phyloP scores from a whole-genome alignment of 1,140 invertebrate species.

The Drosophila santomea region DNA sequence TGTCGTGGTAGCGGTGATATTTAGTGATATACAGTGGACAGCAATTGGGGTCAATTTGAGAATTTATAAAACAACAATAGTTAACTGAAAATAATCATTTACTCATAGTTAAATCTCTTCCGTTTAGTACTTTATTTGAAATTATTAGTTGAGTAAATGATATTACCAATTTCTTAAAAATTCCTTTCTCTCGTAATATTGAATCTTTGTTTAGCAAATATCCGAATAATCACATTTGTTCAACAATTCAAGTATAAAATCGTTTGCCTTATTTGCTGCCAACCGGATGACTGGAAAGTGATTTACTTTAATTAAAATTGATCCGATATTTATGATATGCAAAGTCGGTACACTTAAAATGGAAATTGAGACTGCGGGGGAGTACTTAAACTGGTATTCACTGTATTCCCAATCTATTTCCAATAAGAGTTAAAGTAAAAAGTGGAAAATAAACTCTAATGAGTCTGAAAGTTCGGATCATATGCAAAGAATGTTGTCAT shows the following conservation, averaged over 20 bases:
- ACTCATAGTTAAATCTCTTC: no score
- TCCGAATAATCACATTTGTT: not conserved
- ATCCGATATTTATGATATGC: constrained; percentile 25
- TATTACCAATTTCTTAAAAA: no score
- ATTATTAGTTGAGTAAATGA: no score
- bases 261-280: constrained; percentile 1
- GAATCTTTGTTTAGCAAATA: no score
- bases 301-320: constrained; percentile 33
- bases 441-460: constrained; percentile 17
- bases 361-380: not conserved
- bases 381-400: constrained; percentile 1
- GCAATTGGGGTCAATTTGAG: not conserved
- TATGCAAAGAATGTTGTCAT: constrained; percentile 43
- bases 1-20: constrained; percentile 15
- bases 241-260: not conserved
- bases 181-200: no score
- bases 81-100: no score
- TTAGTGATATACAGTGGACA: constrained; percentile 3
- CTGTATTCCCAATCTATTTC: constrained; percentile 17
- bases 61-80: not conserved
- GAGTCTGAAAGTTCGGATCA: constrained; percentile 9
- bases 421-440: constrained; percentile 36
- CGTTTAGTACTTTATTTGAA: no score
- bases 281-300: not conserved
- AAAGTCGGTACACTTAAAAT: not conserved